Conservation (phyloP, 2,888 invertebrate genomes). For the Hirtodrosophila trivittata region DNA sequence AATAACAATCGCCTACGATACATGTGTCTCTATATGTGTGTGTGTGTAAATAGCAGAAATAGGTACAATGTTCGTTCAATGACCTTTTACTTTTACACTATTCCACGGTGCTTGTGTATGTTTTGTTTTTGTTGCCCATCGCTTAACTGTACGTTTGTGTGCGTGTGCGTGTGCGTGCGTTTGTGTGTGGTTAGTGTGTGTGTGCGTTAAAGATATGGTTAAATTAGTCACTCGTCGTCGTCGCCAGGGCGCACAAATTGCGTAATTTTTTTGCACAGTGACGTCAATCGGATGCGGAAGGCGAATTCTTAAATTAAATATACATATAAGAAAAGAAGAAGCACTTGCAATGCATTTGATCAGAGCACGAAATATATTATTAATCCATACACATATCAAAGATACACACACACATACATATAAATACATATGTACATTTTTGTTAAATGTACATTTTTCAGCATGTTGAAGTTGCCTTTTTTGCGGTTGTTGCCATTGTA, state of each 20-base stretch:
- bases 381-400: constrained; percentile 6
- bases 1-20: constrained; percentile 49
- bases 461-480: constrained; percentile 50
- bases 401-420: background rate
- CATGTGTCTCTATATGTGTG: constrained; percentile 8
- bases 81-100: constrained; percentile 76
- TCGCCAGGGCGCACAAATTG: constrained; percentile 54
- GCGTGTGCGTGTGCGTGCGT: constrained; percentile 13
- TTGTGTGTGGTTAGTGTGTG: constrained; percentile 2
- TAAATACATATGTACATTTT: background rate
- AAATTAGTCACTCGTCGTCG: constrained; percentile 59
- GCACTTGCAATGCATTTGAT: background rate
- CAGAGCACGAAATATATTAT: constrained; percentile 7
- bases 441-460: constrained; percentile 18
- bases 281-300: constrained; percentile 58
- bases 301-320: constrained; percentile 15
- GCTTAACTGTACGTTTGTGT: constrained; percentile 17
- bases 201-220: constrained; percentile 60
- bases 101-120: constrained; percentile 38
- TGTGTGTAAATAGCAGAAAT: constrained; percentile 63
- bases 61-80: constrained; percentile 78
- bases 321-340: background rate
- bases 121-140: constrained; percentile 37
- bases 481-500: constrained; percentile 56
- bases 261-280: constrained; percentile 61